Percentiles rank a stretch among this genome's conserved stretches.
These are phyloP conservation scores for Dysmachus trigonus DNA, from an alignment of 2,888 invertebrate species.

Conservation along the genomic window DNA sequence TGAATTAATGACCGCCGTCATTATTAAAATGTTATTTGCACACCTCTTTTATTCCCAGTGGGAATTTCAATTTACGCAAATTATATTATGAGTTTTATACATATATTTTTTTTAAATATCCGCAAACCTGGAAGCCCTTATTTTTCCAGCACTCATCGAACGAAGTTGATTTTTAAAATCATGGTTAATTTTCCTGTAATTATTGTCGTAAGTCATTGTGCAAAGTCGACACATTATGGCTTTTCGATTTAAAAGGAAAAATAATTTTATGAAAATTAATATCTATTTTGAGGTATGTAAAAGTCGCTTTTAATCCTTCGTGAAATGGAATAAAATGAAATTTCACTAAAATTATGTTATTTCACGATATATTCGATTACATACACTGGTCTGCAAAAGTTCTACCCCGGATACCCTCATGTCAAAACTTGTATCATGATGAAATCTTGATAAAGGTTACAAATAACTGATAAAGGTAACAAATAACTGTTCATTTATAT, in stretches of 20 bases:
- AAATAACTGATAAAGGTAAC: too few relatives aligned
- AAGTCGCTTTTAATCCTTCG: neutral
- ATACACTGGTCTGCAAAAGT: too few relatives aligned
- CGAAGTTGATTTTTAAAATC: neutral
- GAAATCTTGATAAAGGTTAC: too few relatives aligned
- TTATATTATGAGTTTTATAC: neutral
- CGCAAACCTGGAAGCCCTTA: neutral
- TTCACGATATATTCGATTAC: too few relatives aligned
- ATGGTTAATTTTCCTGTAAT: neutral
- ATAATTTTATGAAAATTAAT: neutral
- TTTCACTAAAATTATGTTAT: too few relatives aligned
- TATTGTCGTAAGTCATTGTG: neutral
- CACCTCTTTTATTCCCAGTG: slow-evolving; percentile 9
- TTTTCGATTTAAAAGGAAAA: neutral
- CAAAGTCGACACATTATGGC: neutral
- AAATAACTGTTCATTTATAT: too few relatives aligned
- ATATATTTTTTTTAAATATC: neutral
- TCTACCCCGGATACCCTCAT: too few relatives aligned
- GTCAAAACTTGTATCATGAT: too few relatives aligned
- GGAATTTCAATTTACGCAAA: slow-evolving; percentile 23
- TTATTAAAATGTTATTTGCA: slow-evolving; percentile 46
- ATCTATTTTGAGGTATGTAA: neutral
- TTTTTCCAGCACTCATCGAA: slow-evolving; percentile 7
- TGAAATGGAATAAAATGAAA: neutral
- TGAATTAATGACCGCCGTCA: slow-evolving; percentile 48